phyloP scores from a whole-genome alignment of 2,113 vertebrate genomes.

The Bettongia penicillata region DNA sequence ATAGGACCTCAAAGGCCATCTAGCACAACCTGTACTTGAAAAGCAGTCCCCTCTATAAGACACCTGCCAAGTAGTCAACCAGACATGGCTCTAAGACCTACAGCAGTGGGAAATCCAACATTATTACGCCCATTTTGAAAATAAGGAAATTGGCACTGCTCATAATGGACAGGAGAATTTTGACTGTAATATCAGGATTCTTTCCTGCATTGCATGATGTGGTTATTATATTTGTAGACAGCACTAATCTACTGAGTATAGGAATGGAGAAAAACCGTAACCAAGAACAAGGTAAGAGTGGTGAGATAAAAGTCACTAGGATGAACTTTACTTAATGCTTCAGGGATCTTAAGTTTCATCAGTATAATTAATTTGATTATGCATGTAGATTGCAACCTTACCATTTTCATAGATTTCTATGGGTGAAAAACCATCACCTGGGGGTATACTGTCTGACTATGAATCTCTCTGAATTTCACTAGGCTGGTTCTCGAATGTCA shows the following conservation, averaged over 20 bases:
- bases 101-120: background rate
- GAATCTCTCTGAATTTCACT: background rate
- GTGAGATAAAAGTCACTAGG: background rate
- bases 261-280: background rate
- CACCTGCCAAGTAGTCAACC: background rate
- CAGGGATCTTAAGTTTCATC: background rate
- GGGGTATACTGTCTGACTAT: background rate
- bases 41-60: too few species aligned
- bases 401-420: background rate
- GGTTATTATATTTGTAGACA: background rate
- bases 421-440: background rate
- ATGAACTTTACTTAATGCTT: background rate
- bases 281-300: background rate
- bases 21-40: background rate
- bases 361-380: background rate
- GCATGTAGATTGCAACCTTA: background rate
- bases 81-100: background rate
- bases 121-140: background rate
- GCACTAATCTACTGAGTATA: background rate
- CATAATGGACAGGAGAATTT: constrained; percentile 3
- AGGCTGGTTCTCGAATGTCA: background rate
- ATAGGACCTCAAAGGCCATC: too few species aligned
- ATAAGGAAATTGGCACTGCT: background rate
- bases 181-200: too few species aligned
- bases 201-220: background rate